These are phyloP conservation scores for Sardinella longiceps DNA, from an alignment of 2,797 vertebrate genomes.

Conservation along the genomic window DNA sequence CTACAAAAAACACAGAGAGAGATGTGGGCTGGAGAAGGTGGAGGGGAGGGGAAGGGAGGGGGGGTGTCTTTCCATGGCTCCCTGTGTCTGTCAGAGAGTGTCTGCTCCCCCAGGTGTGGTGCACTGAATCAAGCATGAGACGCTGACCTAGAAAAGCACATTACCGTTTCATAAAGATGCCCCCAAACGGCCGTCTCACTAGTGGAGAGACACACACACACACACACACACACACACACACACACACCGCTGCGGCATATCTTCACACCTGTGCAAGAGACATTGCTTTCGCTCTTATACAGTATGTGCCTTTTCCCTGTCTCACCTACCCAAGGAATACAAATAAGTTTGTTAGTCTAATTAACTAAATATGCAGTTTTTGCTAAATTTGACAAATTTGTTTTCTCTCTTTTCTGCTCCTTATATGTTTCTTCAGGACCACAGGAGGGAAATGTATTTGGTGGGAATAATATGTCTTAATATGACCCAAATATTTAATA, in stretches of 20 bases:
- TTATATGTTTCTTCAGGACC: not conserved
- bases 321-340: no score
- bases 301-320: not conserved
- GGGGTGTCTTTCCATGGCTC: not conserved
- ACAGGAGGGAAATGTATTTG: not conserved
- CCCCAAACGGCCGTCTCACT: not conserved
- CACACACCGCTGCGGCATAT: not conserved
- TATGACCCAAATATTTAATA: no score
- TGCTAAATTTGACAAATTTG: not conserved
- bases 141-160: conserved; percentile 20
- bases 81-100: not conserved
- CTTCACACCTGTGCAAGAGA: not conserved
- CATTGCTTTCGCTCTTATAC: not conserved
- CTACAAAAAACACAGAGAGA: not conserved
- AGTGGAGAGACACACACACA: not conserved
- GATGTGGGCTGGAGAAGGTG: not conserved
- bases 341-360: no score
- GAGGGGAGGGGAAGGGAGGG: not conserved
- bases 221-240: conserved; percentile 17
- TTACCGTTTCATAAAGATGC: conserved; percentile 1
- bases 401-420: not conserved
- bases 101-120: not conserved
- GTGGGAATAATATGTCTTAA: no score
- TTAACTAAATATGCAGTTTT: no score
- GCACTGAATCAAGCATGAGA: conserved; percentile 14